A percentile compares a stretch with the other conserved stretches of the same genome.
Evolutionary conservation across 2,888 invertebrate genomes (phyloP).

Genomic region (Phyto melanocephala): DNA sequence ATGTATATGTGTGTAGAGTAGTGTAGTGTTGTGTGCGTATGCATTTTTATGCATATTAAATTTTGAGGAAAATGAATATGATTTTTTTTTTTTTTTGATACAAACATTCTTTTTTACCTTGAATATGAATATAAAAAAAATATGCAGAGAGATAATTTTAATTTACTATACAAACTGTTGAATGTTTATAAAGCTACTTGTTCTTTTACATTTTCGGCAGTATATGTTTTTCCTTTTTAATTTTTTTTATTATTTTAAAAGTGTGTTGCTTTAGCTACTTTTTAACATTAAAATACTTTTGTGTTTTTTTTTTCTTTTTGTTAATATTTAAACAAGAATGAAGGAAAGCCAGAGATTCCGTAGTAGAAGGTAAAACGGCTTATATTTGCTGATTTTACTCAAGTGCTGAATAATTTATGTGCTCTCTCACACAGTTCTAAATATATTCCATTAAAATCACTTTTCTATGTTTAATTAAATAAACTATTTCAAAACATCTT

Average conservation of each 20-base stretch:
- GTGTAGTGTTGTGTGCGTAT: constrained; percentile 4
- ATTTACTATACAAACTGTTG: constrained; percentile 62
- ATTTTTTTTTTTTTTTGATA: background rate
- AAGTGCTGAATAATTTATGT: no score
- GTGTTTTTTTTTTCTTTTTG: background rate
- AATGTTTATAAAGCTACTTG: constrained; percentile 55
- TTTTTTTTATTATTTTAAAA: background rate
- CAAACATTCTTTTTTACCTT: no score
- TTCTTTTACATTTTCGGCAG: constrained; percentile 8
- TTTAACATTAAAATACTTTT: constrained; percentile 8
- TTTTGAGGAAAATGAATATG: constrained; percentile 3
- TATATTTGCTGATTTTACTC: no score
- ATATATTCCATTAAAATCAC: no score
- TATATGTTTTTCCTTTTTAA: background rate
- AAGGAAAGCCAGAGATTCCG: constrained; percentile 19
- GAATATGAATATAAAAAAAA: constrained; percentile 1
- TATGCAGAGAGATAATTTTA: constrained; percentile 52
- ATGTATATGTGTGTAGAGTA: background rate
- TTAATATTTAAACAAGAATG: background rate
- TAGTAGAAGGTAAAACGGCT: background rate
- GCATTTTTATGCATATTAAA: constrained; percentile 55
- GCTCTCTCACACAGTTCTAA: no score
- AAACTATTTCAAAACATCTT: no score
- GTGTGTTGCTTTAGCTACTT: constrained; percentile 11
- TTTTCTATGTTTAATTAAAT: no score